Conservation (phyloP, 2,888 invertebrate genomes). For the Hylaea fasciaria region DNA sequence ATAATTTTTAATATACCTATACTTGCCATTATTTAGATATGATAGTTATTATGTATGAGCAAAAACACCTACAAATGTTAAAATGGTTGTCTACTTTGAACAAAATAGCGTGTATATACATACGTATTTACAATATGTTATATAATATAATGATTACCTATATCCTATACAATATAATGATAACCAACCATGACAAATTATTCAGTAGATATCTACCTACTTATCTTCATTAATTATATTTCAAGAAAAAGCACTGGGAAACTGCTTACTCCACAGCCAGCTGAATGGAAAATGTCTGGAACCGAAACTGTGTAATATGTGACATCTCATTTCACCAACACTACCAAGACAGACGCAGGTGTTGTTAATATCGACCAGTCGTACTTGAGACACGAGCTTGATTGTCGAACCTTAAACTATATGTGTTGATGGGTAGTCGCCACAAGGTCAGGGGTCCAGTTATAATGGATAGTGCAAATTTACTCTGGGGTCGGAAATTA, state of each 20-base stretch:
- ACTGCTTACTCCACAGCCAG: not conserved
- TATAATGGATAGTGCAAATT: constrained; percentile 55
- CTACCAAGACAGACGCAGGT: constrained; percentile 56
- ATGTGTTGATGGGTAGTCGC: constrained; percentile 22
- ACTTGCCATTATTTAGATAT: too few relatives aligned
- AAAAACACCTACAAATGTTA: too few relatives aligned
- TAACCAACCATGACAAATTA: too few relatives aligned
- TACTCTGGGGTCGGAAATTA: constrained; percentile 60
- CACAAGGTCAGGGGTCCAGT: constrained; percentile 46
- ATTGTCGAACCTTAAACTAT: constrained; percentile 33
- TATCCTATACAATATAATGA: too few relatives aligned
- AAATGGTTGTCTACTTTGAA: too few relatives aligned
- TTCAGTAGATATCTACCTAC: too few relatives aligned
- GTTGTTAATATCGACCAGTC: constrained; percentile 53
- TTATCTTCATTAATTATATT: too few relatives aligned
- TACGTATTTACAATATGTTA: too few relatives aligned
- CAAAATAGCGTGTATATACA: too few relatives aligned
- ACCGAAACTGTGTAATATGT: constrained; percentile 28
- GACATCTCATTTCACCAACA: constrained; percentile 41
- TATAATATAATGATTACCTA: too few relatives aligned
- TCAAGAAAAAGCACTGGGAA: constrained; percentile 5
- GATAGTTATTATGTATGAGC: too few relatives aligned
- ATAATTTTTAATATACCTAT: too few relatives aligned
- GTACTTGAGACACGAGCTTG: constrained; percentile 44
- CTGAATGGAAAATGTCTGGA: constrained; percentile 18